Base-by-base conservation (phyloP, 2,888 invertebrate genomes). In the Emmelina monodactyla region DNA sequence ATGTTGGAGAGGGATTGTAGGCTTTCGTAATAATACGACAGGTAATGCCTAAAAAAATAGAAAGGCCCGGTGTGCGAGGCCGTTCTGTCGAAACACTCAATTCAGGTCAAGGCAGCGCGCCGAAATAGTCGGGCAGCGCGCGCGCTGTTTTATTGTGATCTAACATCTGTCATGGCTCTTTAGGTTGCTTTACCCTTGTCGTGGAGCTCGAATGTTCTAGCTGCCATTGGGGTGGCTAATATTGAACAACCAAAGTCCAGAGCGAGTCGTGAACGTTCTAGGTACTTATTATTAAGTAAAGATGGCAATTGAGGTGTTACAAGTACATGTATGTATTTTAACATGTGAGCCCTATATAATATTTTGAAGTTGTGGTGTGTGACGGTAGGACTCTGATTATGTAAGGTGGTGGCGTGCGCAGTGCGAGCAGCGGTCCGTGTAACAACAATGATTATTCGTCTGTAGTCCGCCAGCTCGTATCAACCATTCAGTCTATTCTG, bases 11-110 rank as follows among this genome's bases (percentile, higher is more conserved):
- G 13, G 29, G 55, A 61, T 65, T 59, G 61, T 64, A 66, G 62
- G 61, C 62, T 70, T 72, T 73, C 69, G 78, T 76, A 75, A 76
- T 78, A 73, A 78, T 75, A 73, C 68, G 71, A 76, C 76, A 78
- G 75, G 78, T 78, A 76, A 76, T 76, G 66, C 75, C 75, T 76
- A 79, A 79, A 79, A n/a, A 79, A 78, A 78, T 79, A 79, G 73
- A 75, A 81, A 78, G 79, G 79, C 76, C 78, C 72, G 73, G 73
- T 72, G 73, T 71, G 65, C 76, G 75, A 78, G 75, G 78, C 68
- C 78, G 73, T 61, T 73, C 69, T 78, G 78, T 72, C 65, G 78
- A 78, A 78, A 78, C 65, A 71, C 65, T 69, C 69, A 63, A 79
- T 76, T 72, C 73, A 55, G 78, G 78, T 79, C 78, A 79, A 79